Conservation (phyloP, 2,888 invertebrate genomes). For the Heteromurus nitidus region DNA sequence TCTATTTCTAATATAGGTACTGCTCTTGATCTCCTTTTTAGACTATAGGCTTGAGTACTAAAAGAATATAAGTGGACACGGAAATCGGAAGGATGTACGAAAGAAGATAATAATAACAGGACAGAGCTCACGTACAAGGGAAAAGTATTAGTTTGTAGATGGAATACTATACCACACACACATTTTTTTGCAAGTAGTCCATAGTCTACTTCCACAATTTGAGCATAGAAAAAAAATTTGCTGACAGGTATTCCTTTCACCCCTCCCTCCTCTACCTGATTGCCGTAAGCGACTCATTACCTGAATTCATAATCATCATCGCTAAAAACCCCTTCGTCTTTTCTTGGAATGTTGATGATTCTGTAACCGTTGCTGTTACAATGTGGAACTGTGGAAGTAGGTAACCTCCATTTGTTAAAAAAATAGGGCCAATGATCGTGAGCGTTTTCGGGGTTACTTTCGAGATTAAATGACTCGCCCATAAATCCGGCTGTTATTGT, state of each 20-base stretch:
- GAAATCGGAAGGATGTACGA: neutral
- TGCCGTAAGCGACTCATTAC: slow-evolving; percentile 59
- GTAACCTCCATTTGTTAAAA: neutral
- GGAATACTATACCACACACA: slow-evolving; percentile 39
- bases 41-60: no score
- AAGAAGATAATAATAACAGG: neutral
- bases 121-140: no score
- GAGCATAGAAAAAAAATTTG: slow-evolving; percentile 46
- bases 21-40: no score
- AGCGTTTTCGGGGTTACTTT: no score
- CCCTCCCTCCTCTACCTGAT: slow-evolving; percentile 46
- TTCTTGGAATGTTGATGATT: neutral
- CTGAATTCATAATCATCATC: slow-evolving; percentile 55
- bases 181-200: no score
- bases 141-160: neutral
- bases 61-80: no score
- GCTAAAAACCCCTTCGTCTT: slow-evolving; percentile 14
- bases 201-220: slow-evolving; percentile 40
- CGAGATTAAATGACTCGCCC: no score
- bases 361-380: neutral
- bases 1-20: no score
- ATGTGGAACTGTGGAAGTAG: neutral
- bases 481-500: no score
- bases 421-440: neutral
- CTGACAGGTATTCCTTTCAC: slow-evolving; percentile 53